These are phyloP conservation scores for Diaprepes abbreviatus DNA, from an alignment of 2,888 invertebrate species.

Conservation along the genomic window DNA sequence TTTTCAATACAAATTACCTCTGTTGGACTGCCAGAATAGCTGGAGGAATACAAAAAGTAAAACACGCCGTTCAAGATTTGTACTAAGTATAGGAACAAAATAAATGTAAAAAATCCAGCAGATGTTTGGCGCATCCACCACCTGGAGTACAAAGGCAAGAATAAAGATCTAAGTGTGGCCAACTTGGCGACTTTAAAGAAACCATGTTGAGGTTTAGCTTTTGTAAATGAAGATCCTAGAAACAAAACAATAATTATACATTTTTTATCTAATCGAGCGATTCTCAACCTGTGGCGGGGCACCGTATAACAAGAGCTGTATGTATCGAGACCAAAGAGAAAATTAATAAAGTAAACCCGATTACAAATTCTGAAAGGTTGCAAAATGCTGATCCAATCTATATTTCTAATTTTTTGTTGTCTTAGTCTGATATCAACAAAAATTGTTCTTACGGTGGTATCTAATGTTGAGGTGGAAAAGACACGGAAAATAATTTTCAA, in stretches of 20 bases:
- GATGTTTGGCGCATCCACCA: conserved; percentile 96
- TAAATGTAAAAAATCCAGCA: conserved; percentile 78
- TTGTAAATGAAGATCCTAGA: conserved; percentile 94
- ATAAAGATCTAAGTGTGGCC: conserved; percentile 84
- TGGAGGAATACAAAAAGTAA: conserved; percentile 47
- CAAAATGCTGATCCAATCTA: too few relatives aligned
- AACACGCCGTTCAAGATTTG: conserved; percentile 75
- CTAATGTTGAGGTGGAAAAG: too few relatives aligned
- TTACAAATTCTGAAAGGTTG: too few relatives aligned
- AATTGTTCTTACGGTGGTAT: too few relatives aligned
- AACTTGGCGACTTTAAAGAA: conserved; percentile 87
- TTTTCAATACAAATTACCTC: conserved; percentile 53
- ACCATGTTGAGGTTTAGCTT: conserved; percentile 94
- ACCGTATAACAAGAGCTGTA: too few relatives aligned
- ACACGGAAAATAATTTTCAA: too few relatives aligned
- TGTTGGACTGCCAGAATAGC: conserved; percentile 23
- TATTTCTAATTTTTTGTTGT: too few relatives aligned
- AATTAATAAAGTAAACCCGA: too few relatives aligned
- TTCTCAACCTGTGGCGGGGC: too few relatives aligned
- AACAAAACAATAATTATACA: conserved; percentile 47
- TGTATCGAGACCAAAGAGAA: too few relatives aligned
- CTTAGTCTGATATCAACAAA: too few relatives aligned
- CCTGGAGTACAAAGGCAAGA: conserved; percentile 86
- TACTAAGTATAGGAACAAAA: conserved; percentile 83
- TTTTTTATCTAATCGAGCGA: too few relatives aligned